Percentiles rank a stretch among this genome's conserved stretches.
Conservation (phyloP, 2,888 invertebrate genomes). For the Abscondita cerata region DNA sequence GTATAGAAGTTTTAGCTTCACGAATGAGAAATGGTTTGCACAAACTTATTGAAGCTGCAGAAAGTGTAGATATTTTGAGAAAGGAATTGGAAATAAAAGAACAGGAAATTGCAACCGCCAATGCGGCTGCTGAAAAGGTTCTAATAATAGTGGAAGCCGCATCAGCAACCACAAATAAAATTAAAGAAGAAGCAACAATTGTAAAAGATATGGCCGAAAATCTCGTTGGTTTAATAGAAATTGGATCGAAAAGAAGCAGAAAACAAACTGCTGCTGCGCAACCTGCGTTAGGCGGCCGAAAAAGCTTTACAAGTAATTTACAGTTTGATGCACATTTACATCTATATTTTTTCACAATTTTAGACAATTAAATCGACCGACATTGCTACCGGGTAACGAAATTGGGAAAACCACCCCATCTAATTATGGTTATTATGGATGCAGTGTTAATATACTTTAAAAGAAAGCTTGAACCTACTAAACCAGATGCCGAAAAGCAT, state of each 20-base stretch:
- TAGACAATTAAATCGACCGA: conserved; percentile 89
- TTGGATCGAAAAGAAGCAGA: conserved; percentile 82
- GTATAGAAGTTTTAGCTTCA: conserved; percentile 75
- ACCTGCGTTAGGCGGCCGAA: conserved; percentile 87
- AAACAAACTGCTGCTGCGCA: conserved; percentile 81
- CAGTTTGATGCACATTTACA: too few species aligned
- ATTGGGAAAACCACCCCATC: conserved; percentile 87
- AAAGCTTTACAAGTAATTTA: conserved; percentile 73
- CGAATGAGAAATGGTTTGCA: conserved; percentile 86
- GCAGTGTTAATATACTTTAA: conserved; percentile 80
- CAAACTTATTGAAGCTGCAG: conserved; percentile 86
- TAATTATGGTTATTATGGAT: conserved; percentile 93
- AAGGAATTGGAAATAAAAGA: conserved; percentile 83
- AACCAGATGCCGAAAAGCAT: conserved; percentile 73
- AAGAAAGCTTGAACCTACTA: conserved; percentile 73
- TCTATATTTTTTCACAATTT: too few species aligned
- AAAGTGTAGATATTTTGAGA: conserved; percentile 80
- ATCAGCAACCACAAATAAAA: conserved; percentile 78
- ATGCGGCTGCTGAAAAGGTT: conserved; percentile 76
- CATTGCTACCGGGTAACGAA: conserved; percentile 87
- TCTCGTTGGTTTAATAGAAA: conserved; percentile 78
- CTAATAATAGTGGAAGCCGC: conserved; percentile 69
- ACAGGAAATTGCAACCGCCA: conserved; percentile 79
- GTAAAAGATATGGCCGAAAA: conserved; percentile 84
- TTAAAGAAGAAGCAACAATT: conserved; percentile 80